Percentiles rank a stretch among this genome's conserved stretches.
These are phyloP conservation scores for Idaea straminata DNA, from an alignment of 2,888 invertebrate species.

Conservation along the genomic window DNA sequence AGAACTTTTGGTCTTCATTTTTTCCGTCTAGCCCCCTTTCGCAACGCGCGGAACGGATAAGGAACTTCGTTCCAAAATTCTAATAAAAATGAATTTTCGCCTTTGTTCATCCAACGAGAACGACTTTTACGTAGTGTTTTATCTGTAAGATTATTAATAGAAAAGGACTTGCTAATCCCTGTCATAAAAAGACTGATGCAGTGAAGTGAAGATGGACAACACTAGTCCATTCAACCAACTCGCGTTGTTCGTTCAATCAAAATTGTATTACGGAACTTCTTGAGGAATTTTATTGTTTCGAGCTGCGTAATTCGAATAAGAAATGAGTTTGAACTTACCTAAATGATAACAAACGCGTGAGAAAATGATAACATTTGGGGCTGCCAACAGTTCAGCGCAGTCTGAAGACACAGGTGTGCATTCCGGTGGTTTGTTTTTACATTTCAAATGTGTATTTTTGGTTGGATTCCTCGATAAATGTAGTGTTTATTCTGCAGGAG, in stretches of 20 bases:
- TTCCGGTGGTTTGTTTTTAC: constrained; percentile 45
- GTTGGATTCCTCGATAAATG: constrained; percentile 5
- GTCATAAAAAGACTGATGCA: not conserved
- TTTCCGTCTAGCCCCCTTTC: too few species aligned
- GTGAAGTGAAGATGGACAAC: constrained; percentile 2
- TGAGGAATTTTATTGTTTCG: constrained; percentile 48
- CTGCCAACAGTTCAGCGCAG: constrained; percentile 61
- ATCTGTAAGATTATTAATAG: too few species aligned
- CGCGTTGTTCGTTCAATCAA: constrained; percentile 1
- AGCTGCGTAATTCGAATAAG: constrained; percentile 48
- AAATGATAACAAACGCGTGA: constrained; percentile 61
- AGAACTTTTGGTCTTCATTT: too few species aligned
- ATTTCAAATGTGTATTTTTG: constrained; percentile 37
- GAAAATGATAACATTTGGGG: constrained; percentile 75
- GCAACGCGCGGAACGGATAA: too few species aligned
- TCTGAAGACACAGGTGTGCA: constrained; percentile 67
- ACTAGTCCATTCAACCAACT: constrained; percentile 4
- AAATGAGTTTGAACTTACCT: constrained; percentile 57
- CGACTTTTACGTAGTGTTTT: too few species aligned
- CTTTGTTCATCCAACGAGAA: too few species aligned
- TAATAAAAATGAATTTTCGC: too few species aligned
- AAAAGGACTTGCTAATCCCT: not conserved
- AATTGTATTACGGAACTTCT: not conserved
- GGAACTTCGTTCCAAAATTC: too few species aligned
- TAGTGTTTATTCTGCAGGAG: constrained; percentile 52